Evolutionary conservation across 2,888 invertebrate genomes (phyloP).

Genomic region (Caenorhabditis uteleia): DNA sequence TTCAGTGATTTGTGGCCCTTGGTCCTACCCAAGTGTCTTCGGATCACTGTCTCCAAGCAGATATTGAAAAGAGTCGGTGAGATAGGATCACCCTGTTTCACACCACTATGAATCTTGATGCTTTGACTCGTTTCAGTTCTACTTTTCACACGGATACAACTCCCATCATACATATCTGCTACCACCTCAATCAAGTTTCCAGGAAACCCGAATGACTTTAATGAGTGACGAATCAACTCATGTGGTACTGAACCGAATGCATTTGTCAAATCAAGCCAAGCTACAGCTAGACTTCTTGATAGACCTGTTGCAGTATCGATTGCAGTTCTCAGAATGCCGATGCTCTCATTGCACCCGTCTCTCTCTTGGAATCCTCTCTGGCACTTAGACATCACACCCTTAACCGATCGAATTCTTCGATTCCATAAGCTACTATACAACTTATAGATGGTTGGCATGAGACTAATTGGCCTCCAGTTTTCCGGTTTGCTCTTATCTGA

Average conservation of each 20-base stretch:
- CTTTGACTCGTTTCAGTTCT: constrained; percentile 7
- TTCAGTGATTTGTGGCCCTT: not conserved
- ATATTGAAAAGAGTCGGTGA: constrained; percentile 69
- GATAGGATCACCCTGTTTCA: constrained; percentile 69
- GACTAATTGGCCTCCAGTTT: constrained; percentile 6
- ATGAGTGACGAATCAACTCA: constrained; percentile 1
- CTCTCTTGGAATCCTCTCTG: constrained; percentile 4
- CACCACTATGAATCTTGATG: constrained; percentile 54
- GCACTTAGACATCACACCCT: constrained; percentile 5
- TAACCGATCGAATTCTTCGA: not conserved
- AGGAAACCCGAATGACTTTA: constrained; percentile 8
- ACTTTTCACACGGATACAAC: constrained; percentile 8
- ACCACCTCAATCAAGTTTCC: not conserved
- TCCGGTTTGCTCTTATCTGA: not conserved
- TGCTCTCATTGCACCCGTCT: constrained; percentile 10
- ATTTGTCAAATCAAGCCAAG: constrained; percentile 22
- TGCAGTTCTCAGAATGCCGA: constrained; percentile 13
- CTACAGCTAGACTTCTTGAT: constrained; percentile 4
- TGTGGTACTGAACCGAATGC: constrained; percentile 25
- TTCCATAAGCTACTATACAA: constrained; percentile 5
- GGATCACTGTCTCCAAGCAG: constrained; percentile 56
- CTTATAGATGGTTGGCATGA: constrained; percentile 7
- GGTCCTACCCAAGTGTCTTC: constrained; percentile 5
- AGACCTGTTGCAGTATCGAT: constrained; percentile 9
- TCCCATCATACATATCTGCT: constrained; percentile 15